Conservation (phyloP, 1,140 invertebrate species). For the Hirudo medicinalis region DNA sequence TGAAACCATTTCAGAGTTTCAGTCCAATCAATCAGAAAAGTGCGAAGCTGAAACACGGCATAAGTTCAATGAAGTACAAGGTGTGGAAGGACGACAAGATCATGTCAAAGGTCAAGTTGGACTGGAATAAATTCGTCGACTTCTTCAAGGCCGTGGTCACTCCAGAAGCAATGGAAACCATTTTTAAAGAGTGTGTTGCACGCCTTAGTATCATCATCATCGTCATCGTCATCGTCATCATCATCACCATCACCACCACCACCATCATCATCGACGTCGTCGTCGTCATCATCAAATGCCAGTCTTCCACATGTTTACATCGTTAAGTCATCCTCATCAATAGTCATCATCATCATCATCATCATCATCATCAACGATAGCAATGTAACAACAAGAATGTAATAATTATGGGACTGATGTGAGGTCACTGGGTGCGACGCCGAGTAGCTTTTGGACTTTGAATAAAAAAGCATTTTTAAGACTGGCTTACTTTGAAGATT, state of each 20-base stretch:
- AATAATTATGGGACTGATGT: no score
- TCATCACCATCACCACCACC: no score
- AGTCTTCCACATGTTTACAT: no score
- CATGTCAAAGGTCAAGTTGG: not conserved
- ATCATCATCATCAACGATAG: no score
- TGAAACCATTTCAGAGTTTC: no score
- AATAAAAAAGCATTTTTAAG: no score
- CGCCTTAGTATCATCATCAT: not conserved
- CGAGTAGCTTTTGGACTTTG: no score
- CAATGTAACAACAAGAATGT: no score
- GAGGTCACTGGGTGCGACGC: no score
- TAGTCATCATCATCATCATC: not conserved
- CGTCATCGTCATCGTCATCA: not conserved
- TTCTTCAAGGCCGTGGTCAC: constrained; percentile 3
- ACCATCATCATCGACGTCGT: no score
- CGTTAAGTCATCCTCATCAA: not conserved
- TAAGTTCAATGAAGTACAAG: not conserved
- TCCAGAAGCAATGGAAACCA: not conserved
- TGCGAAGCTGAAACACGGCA: not conserved
- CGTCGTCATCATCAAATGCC: no score
- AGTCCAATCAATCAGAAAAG: no score
- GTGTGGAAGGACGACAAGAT: not conserved
- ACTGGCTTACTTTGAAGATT: not conserved
- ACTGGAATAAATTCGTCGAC: not conserved
- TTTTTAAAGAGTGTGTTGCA: not conserved